Evolutionary conservation across 2,797 vertebrate genomes (phyloP), one percentile per base, ranked within the genome.

Genomic region (Myripristis jacobus): DNA sequence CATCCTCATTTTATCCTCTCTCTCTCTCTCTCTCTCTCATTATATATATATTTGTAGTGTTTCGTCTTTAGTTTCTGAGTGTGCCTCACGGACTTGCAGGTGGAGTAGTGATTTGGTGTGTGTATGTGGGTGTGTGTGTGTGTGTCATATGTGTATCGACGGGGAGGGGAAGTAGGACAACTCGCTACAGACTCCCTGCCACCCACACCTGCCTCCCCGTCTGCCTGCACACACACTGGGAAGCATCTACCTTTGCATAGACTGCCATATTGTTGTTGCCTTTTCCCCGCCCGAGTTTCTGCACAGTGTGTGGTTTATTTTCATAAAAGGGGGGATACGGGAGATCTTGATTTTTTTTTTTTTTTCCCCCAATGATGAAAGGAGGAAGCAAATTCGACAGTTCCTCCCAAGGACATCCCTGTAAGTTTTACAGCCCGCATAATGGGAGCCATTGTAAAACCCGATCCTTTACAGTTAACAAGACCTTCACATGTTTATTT

Each of bases 191-290:
- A 85, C 82, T 82, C 82, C 82, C 85, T 60, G 63, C 78, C 55
- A 81, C 66, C 75, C 75, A 81, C 91, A 90, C 86, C 84, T 89
- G 88, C 66, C 76, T 81, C 52, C 38, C 19, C 77, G 43, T 81
- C 81, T 87, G 79, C 71, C 81, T 79, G 46, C 54, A 44, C 36
- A 71, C 71, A 70, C 67, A 66, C 76, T 11, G 29, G 55, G 66
- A 36, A 52, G 73, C 55, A 36, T 60, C 55, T 57, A 57, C 57
- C 53, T 52, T 68, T 27, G 22, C 57, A 22, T 13, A n/a, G n/a
- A 52, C 57, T 29, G 50, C 50, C 56, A 56, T 47, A 56, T 38
- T 36, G 18, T 15, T 15, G 2, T 3, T 29, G 27, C 27, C 27
- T 43, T 43, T 10, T 52, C 25, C 16, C 53, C 55, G 29, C 29